Base-by-base conservation (phyloP, 1,140 invertebrate genomes). In the Melipona quadrifasciata region DNA sequence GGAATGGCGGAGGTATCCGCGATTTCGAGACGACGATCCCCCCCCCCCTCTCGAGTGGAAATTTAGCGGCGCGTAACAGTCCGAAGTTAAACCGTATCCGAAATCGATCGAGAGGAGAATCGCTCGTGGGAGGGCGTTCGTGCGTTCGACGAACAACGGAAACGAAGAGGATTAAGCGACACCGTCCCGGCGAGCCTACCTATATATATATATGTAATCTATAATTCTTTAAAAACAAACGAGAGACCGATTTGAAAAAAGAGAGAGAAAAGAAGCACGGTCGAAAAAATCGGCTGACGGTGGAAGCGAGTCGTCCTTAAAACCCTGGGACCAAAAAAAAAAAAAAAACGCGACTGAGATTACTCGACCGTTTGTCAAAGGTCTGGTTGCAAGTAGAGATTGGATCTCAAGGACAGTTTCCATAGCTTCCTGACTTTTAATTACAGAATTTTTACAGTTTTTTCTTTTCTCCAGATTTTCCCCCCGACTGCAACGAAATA, bases 21-120 rank as follows among this genome's bases (percentile, higher is more conserved):
- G 34, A 10, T 75, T 58, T 58, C 64, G 77, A 11, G 21, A 16
- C 12, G 39, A 19, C 53, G n/a, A 14, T 27, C n/a, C 24, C 17
- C 16, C 34, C 34, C 0, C 17, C 39, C 0, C 39, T 24, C 24
- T 24, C 21, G 10, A 34, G 27, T 51, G 76, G 61, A 68, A 79
- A 53, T 55, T 72, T 73, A 61, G 14, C 19, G 57, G 27, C 27
- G 47, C 58, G 80, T 81, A 74, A 64, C 39, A 47, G 39, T 47
- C 53, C 27, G 14, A 47, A 6, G 71, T 81, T 64, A 39, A 61
- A 16, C 19, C 65, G 17, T 72, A 72, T 81, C 80, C 47, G 71
- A 74, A 64, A 81, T 81, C 80, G 71, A 81, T 81, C 39, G 39
- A 81, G n/a, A 16, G 27, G 16, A 24, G 3, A 39, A 39, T 6